Evolutionary conservation across 2,888 invertebrate species (phyloP), one percentile per base, ranked within the genome.

Genomic region (Leptarthrus brevirostris): DNA sequence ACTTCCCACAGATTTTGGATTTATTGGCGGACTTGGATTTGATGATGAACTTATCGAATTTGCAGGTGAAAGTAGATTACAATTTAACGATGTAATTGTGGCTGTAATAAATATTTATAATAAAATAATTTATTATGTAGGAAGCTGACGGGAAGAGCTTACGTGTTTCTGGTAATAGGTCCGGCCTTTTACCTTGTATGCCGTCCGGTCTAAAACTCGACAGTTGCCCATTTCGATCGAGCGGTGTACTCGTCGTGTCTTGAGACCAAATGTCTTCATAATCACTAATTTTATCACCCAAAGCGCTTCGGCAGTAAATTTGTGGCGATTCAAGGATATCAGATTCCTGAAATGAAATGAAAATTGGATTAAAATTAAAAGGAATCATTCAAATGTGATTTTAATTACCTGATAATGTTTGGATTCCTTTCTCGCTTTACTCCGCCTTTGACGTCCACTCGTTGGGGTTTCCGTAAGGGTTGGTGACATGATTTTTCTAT

Each of bases 261-360:
- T 90, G 90, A 76, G 92, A 90, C 96, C 97, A 97, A 79, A 97
- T 92, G 82, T 97, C 97, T 86, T 97, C 97, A 82, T 97, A 97
- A 85, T 97, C 97, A 79, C 96, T 96, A 54, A 94, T 92, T 86
- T 96, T 96, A 82, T 97, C 97, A 76, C 93, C 92, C 34, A 96
- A 87, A 1, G 93, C 93, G 84, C 95, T 95, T 79, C 93, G 88
- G 82, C 93, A 95, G 81, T 95, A 95, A 69, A 91, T 88, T 76
- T 91, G 91, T 34, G 92, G 92, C 71, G 94, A 93, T 83, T 94
- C 94, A 77, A 94, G 86, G 76, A 94, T 94, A 81, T 94, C 93
- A 16, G 93, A 93, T 81, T 93, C 92, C 86, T 90, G 86, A 77
- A 87, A 87, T 86, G 49, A 85, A 83, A 1, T 86, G 86, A 78